Evolutionary conservation across 2,113 vertebrate genomes (phyloP).

Genomic region (Callochromis pleurospilus): DNA sequence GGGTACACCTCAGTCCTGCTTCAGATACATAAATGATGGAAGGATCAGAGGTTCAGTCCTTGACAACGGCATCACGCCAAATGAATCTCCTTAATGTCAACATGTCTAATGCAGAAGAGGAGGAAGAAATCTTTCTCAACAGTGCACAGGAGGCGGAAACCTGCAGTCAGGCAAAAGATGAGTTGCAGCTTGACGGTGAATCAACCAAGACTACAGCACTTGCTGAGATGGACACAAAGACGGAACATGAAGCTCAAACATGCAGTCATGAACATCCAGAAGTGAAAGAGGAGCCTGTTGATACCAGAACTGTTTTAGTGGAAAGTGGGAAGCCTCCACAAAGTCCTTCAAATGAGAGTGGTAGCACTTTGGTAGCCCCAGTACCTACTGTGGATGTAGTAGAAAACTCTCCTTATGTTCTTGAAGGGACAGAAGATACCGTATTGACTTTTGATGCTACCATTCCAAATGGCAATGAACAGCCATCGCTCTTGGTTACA

Average conservation of each 20-base stretch:
- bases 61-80: neutral
- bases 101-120: neutral
- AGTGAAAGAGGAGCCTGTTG: neutral
- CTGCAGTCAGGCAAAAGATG: conserved; percentile 14
- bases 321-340: neutral
- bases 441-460: conserved; percentile 13
- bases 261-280: neutral
- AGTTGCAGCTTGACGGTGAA: neutral
- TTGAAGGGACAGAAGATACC: conserved; percentile 30
- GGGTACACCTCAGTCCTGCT: conserved; percentile 44
- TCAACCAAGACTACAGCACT: neutral
- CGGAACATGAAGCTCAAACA: neutral
- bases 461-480: neutral
- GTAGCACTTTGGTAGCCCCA: neutral
- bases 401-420: conserved; percentile 28
- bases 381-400: neutral
- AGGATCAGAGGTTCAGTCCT: conserved; percentile 13
- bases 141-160: conserved; percentile 7
- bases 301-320: conserved; percentile 8
- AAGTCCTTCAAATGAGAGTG: neutral
- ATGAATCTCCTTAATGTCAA: neutral
- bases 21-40: conserved; percentile 23
- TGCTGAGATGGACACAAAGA: neutral
- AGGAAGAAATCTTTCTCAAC: neutral
- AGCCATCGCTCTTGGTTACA: conserved; percentile 5